phyloP scores from a whole-genome alignment of 1,140 invertebrate species.

The Cyclina sinensis region DNA sequence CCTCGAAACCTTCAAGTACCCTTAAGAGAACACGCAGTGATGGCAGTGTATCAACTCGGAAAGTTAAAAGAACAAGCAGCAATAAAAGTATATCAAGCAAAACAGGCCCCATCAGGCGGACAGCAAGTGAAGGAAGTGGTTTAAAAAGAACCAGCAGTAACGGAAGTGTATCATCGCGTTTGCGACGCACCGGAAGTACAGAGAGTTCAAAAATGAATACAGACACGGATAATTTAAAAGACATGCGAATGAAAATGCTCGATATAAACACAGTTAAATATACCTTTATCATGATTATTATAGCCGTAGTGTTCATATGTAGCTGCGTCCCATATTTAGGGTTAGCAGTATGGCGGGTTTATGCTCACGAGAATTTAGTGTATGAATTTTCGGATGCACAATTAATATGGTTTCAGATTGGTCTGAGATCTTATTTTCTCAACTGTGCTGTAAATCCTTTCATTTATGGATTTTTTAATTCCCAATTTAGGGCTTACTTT shows the following conservation, averaged over 20 bases:
- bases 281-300: constrained; percentile 62
- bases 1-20: not conserved
- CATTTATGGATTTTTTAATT: constrained; percentile 67
- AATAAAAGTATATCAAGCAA: constrained; percentile 16
- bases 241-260: constrained; percentile 62
- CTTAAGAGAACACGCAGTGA: constrained; percentile 53
- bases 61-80: not conserved
- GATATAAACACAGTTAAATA: constrained; percentile 62
- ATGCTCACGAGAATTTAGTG: constrained; percentile 46
- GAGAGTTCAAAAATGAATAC: constrained; percentile 53
- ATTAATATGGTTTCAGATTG: constrained; percentile 46
- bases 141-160: constrained; percentile 20
- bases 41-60: not conserved
- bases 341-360: constrained; percentile 53
- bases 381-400: constrained; percentile 35
- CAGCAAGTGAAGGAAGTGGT: constrained; percentile 33
- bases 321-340: constrained; percentile 64
- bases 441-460: constrained; percentile 65
- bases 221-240: constrained; percentile 52
- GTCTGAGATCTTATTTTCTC: constrained; percentile 58
- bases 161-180: constrained; percentile 9
- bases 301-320: constrained; percentile 63
- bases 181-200: constrained; percentile 54
- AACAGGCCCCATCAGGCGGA: not conserved
- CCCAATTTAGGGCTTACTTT: constrained; percentile 60